Base-by-base conservation (phyloP, 2,888 invertebrate genomes). In the Pantelozetes paolii region DNA sequence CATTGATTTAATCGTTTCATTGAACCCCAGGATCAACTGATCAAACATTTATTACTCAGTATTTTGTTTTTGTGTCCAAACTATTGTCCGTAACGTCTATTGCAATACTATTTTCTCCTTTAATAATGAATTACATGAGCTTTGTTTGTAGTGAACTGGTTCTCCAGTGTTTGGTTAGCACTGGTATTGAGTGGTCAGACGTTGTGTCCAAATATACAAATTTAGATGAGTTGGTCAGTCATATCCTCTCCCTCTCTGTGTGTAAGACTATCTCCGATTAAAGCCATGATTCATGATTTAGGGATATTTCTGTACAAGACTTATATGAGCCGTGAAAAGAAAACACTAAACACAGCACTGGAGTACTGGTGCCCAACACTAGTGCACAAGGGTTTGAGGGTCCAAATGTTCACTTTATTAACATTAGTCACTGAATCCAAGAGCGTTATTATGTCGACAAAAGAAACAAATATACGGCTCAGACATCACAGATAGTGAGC, bases 261-360 rank as follows among this genome's bases (percentile, higher is more conserved):
- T 30, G 59, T 59, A 32, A 32, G 32, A 32, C 59, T 59, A 59
- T 59, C 59, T 67, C 23, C 36, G 40, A 67, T 67, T 67, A 40
- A 67, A 67, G 67, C 5, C 67, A 67, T 67, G 67, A 67, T 40
- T 67, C 67, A 67, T 67, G 67, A 67, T 67, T 67, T 67, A 40
- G 67, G 67, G 32, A n/a, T 42, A 67, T 40, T 23, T 42, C 6
- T 2, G 67, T 40, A 40, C 40, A 20, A 67, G 18, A 20, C 40
- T 40, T 62, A 40, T 64, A 64, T 67, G 67, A 67, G 40, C 67
- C 67, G 40, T 67, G 42, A 67, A 67, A 59, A 67, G 40, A 20
- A 67, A 67, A 40, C 23, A 67, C 40, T 67, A 67, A 67, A 67
- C 64, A 64, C 59, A 30, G 67, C 20, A n/a, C 67, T 67, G 30